Percentiles rank a stretch among this genome's conserved stretches.
Conservation (phyloP, 2,797 vertebrate species). For the Salmo trutta region DNA sequence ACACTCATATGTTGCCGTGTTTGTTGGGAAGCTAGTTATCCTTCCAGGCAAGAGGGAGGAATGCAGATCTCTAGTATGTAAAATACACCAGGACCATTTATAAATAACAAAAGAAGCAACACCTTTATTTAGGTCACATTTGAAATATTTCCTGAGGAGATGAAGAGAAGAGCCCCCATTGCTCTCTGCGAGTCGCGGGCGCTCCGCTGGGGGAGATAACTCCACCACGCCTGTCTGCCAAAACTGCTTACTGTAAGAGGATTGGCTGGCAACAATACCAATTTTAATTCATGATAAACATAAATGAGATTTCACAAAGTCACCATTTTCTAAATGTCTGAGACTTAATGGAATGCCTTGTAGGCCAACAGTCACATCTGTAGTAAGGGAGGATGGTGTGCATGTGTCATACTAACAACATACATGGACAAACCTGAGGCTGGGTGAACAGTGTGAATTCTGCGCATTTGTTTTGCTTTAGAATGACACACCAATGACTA, state of each 20-base stretch:
- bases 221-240: conserved; percentile 66
- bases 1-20: neutral
- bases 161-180: conserved; percentile 34
- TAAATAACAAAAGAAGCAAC: conserved; percentile 55
- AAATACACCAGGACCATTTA: conserved; percentile 32
- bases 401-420: neutral
- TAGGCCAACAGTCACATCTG: neutral
- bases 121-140: conserved; percentile 78
- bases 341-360: conserved; percentile 17
- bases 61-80: conserved; percentile 7
- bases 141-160: conserved; percentile 60
- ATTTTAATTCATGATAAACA: conserved; percentile 80
- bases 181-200: conserved; percentile 29
- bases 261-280: conserved; percentile 77
- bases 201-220: conserved; percentile 65
- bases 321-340: conserved; percentile 67
- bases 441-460: neutral
- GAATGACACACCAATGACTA: neutral
- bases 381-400: neutral
- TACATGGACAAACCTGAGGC: neutral
- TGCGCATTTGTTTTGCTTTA: neutral
- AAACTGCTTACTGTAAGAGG: conserved; percentile 82
- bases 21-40: neutral
- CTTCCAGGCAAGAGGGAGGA: neutral
- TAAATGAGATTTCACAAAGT: conserved; percentile 69